Percentiles rank a stretch among this genome's conserved stretches.
Conservation (phyloP, 2,113 vertebrate species). For the Puntigrus tetrazona region DNA sequence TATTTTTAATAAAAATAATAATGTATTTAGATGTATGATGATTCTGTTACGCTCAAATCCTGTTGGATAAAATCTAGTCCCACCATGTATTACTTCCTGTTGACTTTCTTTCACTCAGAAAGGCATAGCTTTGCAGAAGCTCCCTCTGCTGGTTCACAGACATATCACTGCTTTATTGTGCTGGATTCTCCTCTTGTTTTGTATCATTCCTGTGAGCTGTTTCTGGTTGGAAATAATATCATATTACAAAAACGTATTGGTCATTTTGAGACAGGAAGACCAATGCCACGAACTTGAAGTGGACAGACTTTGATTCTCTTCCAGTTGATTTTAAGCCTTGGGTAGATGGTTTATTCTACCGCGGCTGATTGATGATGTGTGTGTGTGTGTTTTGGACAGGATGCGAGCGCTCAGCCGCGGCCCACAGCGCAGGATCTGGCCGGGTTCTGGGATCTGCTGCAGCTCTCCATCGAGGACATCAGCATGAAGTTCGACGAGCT, state of each 20-base stretch:
- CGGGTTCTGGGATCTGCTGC: slow-evolving; percentile 98
- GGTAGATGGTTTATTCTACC: background rate
- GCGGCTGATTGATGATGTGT: background rate
- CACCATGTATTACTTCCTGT: background rate
- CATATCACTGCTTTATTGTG: background rate
- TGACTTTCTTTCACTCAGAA: background rate
- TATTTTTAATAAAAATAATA: too few species aligned
- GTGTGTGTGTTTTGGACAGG: slow-evolving; percentile 69
- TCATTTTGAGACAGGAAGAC: background rate
- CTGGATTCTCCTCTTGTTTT: background rate
- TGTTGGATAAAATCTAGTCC: background rate
- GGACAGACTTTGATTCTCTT: background rate
- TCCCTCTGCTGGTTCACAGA: slow-evolving; percentile 11
- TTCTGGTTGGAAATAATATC: background rate
- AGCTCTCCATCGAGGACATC: slow-evolving; percentile 97
- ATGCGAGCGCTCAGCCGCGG: slow-evolving; percentile 87
- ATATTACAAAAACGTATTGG: background rate
- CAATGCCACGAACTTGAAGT: background rate
- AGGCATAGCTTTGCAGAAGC: background rate
- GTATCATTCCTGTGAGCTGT: background rate
- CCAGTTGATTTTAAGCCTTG: background rate
- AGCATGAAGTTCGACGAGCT: slow-evolving; percentile 99
- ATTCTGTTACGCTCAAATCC: background rate
- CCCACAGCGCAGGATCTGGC: slow-evolving; percentile 97
- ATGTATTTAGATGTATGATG: too few species aligned